Evolutionary conservation across 2,888 invertebrate species (phyloP), one percentile per base, ranked within the genome.

Genomic region (Heteromurus nitidus): DNA sequence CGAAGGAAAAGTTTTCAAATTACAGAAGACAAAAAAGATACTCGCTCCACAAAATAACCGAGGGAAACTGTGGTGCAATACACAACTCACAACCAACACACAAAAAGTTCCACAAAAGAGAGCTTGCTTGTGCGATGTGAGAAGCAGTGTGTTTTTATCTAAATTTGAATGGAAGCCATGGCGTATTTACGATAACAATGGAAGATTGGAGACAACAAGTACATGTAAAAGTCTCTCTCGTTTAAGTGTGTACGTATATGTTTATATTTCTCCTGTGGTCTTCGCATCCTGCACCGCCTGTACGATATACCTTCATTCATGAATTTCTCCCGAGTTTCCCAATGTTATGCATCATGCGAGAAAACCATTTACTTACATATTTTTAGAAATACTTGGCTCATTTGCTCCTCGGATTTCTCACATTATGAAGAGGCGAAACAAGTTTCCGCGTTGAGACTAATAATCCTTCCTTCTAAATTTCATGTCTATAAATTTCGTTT

Each of bases 361-460:
- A 60, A 76, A 76, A 55, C 76, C 76, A 76, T 76, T 69, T 77
- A 47, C 69, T 69, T 60, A 69, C n/a, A n/a, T 62, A 68, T 69
- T 62, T 72, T 55, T 30, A 47, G 68, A 77, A 69, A 69, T 69
- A 77, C 69, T 69, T 69, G 69, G 69, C 69, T 69, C 69, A 77
- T 77, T 77, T 77, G 62, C 50, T 76, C 68, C 69, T 62, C 69
- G 22, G 30, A 47, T 77, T 69, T 77, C 69, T 69, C 77, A 69
- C 69, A 36, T 69, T 53, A 77, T 67, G 67, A 67, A 47, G 67
- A 67, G 65, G 42, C 24, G 47, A 50, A 67, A 42, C 69, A 69
- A 76, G 76, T 68, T 76, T 68, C 68, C 68, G 55, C 42, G 22
- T 65, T 3, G 47, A 53, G 24, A 9, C 65, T 74, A 74, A 74